Evolutionary conservation across 2,113 vertebrate species (phyloP).

Genomic region (Upupa epops): DNA sequence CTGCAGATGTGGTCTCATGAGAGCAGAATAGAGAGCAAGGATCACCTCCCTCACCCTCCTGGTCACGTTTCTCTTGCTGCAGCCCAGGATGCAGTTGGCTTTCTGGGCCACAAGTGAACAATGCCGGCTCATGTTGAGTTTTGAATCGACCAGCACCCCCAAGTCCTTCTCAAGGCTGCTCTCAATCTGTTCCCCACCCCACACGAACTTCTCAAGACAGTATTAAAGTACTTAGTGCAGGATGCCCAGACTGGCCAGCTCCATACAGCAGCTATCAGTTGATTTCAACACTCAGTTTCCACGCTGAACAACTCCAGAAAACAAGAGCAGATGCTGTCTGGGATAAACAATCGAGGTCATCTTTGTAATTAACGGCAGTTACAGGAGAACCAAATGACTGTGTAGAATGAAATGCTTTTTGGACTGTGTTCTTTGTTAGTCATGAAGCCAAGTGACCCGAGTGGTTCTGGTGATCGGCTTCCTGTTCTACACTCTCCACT

Average conservation of each 20-base stretch:
- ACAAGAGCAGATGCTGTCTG: constrained; percentile 11
- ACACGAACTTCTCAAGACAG: neutral
- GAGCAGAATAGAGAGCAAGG: no score
- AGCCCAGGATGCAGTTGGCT: no score
- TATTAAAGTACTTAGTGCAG: neutral
- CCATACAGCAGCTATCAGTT: neutral
- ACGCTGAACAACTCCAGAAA: constrained; percentile 25
- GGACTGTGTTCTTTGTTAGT: neutral
- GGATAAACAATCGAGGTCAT: constrained; percentile 26
- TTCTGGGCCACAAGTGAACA: no score
- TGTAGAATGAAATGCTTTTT: neutral
- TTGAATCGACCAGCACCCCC: no score
- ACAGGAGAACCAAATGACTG: neutral
- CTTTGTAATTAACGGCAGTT: neutral
- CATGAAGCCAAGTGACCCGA: neutral
- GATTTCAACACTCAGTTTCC: neutral
- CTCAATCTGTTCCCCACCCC: no score
- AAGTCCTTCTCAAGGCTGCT: no score
- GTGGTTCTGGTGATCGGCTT: neutral
- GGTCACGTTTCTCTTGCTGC: no score
- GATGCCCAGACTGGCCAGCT: neutral
- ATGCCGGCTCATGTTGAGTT: no score
- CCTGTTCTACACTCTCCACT: neutral
- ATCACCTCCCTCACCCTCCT: no score
- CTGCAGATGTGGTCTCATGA: no score